These are phyloP conservation scores for Bhutanitis thaidina DNA, from an alignment of 2,888 invertebrate species.

Conservation along the genomic window DNA sequence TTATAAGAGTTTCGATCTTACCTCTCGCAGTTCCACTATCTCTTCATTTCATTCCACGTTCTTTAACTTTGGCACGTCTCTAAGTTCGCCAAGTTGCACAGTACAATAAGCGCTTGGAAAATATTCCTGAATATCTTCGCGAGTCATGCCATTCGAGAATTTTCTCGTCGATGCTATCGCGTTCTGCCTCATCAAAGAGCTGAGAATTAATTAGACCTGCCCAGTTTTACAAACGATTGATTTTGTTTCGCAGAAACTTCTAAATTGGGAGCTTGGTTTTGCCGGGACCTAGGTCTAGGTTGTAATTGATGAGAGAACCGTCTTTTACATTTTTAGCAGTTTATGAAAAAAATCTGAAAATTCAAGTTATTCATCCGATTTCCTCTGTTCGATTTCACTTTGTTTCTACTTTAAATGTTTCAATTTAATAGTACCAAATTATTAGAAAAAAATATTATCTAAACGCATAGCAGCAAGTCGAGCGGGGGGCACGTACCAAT, in stretches of 20 bases:
- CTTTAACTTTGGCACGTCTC: neutral
- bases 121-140: conserved; percentile 8
- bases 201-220: conserved; percentile 40
- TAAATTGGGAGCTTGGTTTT: conserved; percentile 28
- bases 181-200: neutral
- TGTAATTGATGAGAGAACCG: conserved; percentile 6
- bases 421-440: too few relatives aligned
- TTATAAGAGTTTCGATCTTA: neutral
- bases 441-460: too few relatives aligned
- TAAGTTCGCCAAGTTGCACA: neutral
- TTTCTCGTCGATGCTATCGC: conserved; percentile 2
- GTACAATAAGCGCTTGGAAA: neutral
- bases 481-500: too few relatives aligned
- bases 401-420: too few relatives aligned
- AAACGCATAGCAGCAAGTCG: too few relatives aligned
- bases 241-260: conserved; percentile 38
- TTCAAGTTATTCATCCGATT: too few relatives aligned
- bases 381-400: too few relatives aligned
- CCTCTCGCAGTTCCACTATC: neutral
- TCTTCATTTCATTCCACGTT: too few relatives aligned
- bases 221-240: conserved; percentile 24
- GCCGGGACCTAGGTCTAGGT: neutral
- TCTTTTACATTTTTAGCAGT: neutral
- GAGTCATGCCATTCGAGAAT: neutral
- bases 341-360: too few relatives aligned